Percentiles rank a stretch among this genome's conserved stretches.
phyloP scores from a whole-genome alignment of 2,888 invertebrate genomes.

The Macrostomum cliftonense region DNA sequence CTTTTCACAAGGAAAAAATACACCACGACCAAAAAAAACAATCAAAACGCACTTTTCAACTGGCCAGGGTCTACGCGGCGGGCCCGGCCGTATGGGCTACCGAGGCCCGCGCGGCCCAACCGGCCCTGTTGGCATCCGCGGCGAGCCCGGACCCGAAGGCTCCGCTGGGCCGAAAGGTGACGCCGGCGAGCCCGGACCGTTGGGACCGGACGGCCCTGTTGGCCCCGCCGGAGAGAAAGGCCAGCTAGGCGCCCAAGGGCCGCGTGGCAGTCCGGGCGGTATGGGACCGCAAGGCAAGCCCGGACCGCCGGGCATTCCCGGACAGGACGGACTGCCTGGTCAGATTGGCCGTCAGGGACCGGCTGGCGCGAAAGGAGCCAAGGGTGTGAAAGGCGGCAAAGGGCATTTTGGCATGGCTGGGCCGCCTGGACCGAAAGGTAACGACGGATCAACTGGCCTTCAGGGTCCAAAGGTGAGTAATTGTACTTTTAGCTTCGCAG shows the following conservation, averaged over 20 bases:
- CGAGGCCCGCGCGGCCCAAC: not conserved
- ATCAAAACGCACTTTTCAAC: too few relatives aligned
- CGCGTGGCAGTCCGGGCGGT: constrained; percentile 42
- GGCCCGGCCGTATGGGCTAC: not conserved
- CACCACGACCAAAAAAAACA: too few relatives aligned
- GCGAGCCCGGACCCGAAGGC: constrained; percentile 27
- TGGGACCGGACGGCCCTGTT: constrained; percentile 43
- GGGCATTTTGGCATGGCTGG: constrained; percentile 25
- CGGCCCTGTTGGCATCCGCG: not conserved
- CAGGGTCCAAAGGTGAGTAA: too few relatives aligned
- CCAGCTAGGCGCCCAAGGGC: constrained; percentile 46
- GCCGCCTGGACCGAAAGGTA: constrained; percentile 50
- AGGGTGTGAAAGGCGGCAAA: constrained; percentile 5
- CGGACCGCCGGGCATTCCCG: constrained; percentile 12
- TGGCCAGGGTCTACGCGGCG: too few relatives aligned
- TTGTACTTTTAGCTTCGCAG: too few relatives aligned
- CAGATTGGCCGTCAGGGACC: not conserved
- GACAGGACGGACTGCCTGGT: constrained; percentile 13
- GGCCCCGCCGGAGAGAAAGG: constrained; percentile 58
- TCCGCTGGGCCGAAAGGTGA: not conserved
- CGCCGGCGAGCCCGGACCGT: constrained; percentile 36
- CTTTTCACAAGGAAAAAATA: too few relatives aligned
- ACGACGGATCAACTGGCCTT: constrained; percentile 40
- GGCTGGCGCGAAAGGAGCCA: too few relatives aligned
- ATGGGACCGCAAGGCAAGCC: constrained; percentile 7